A percentile compares a stretch with the other conserved stretches of the same genome.
Evolutionary conservation across 2,113 vertebrate species (phyloP).

Genomic region (Paraplagusia blochii): DNA sequence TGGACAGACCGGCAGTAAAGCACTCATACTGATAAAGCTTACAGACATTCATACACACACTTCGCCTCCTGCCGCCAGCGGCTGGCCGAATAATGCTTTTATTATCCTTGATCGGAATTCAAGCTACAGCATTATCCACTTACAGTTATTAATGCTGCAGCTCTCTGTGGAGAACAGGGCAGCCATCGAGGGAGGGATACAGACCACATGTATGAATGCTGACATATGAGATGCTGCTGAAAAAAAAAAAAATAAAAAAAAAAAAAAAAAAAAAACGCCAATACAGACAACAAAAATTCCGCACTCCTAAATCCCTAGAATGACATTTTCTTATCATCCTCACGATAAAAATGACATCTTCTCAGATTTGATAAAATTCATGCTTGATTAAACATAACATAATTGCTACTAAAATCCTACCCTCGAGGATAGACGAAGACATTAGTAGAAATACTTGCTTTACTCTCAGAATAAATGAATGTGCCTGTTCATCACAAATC

Average conservation of each 20-base stretch:
- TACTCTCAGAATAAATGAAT: constrained; percentile 48
- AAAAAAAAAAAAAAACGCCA: background rate
- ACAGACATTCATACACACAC: constrained; percentile 8
- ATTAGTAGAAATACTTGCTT: constrained; percentile 50
- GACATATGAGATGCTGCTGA: constrained; percentile 19
- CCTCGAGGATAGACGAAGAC: constrained; percentile 55
- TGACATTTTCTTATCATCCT: constrained; percentile 43
- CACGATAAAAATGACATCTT: constrained; percentile 38
- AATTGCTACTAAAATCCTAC: constrained; percentile 51
- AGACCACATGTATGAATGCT: constrained; percentile 49
- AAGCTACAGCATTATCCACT: constrained; percentile 77
- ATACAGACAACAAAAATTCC: too few relatives aligned
- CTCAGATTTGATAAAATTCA: constrained; percentile 42
- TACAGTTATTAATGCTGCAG: constrained; percentile 78
- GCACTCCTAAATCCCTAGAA: constrained; percentile 14
- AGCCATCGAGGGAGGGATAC: constrained; percentile 29
- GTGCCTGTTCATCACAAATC: constrained; percentile 71
- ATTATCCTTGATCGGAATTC: constrained; percentile 77
- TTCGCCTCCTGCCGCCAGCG: constrained; percentile 55
- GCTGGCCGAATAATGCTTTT: constrained; percentile 67
- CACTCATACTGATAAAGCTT: constrained; percentile 21
- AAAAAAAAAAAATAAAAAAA: constrained; percentile 11
- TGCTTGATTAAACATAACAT: constrained; percentile 45
- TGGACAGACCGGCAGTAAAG: constrained; percentile 23
- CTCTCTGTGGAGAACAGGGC: constrained; percentile 63